Evolutionary conservation across 1,140 invertebrate species (phyloP).

Genomic region (Akabosia matsudoensis): DNA sequence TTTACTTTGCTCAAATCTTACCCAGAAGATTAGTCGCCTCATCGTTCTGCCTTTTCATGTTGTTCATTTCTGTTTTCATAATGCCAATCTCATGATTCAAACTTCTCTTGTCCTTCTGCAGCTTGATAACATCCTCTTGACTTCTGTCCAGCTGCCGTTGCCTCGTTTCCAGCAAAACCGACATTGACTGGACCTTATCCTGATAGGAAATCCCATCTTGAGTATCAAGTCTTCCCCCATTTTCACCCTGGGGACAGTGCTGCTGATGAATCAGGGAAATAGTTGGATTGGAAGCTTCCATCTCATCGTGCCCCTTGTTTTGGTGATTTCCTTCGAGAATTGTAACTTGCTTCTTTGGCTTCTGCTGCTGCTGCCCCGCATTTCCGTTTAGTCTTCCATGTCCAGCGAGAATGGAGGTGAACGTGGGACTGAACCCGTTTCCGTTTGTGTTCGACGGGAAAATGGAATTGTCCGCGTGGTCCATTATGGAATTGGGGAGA

Average conservation of each 20-base stretch:
- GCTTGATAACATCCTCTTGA: conserved; percentile 31
- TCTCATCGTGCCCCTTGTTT: conserved; percentile 29
- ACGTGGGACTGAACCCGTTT: not conserved
- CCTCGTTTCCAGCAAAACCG: conserved; percentile 32
- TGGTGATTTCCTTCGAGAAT: not conserved
- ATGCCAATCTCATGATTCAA: conserved; percentile 44
- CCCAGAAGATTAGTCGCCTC: conserved; percentile 32
- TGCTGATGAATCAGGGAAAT: conserved; percentile 38
- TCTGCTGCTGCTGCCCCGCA: not conserved
- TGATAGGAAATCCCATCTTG: conserved; percentile 9
- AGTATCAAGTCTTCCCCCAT: conserved; percentile 8
- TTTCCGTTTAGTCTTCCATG: not conserved
- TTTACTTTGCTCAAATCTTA: conserved; percentile 2
- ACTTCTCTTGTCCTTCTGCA: conserved; percentile 43
- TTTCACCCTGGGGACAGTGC: conserved; percentile 41
- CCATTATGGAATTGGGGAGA: not conserved
- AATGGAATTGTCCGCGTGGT: not conserved
- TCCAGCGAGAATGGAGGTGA: not conserved
- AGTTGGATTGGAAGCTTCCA: conserved; percentile 34
- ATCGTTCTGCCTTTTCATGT: conserved; percentile 37
- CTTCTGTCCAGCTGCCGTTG: conserved; percentile 31
- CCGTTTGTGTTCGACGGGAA: not conserved
- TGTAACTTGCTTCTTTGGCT: conserved; percentile 10
- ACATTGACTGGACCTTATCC: conserved; percentile 35
- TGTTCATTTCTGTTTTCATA: conserved; percentile 43